Base-by-base conservation (phyloP, 2,113 vertebrate species). In the Anoura caudifer region DNA sequence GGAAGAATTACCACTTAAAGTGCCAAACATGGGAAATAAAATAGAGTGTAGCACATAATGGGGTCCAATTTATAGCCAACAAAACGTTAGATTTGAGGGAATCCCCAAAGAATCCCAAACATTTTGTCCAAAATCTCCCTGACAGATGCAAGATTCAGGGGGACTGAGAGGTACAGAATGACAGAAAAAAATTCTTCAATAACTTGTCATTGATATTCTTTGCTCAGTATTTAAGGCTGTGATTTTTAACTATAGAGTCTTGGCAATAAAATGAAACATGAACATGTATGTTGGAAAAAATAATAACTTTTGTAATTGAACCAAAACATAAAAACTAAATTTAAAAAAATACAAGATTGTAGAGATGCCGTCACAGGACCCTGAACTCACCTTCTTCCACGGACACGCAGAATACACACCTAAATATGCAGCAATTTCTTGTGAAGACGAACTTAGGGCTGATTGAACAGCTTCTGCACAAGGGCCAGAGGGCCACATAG, bases 41-140 rank as follows among this genome's bases (percentile, higher is more conserved):
- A 80, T 7, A 83, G 89, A 96, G 70, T 87, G 87, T 97, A 96
- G 43, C 85, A 67, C 83, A 95, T 97, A 97, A 89, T 82, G 95
- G n/a, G 54, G 93, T 36, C 69, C 38, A 95, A 93, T 88, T 94
- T 88, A 83, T 41, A 7, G 96, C 95, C 95, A 96, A 94, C 82
- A 97, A 84, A 91, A 89, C 94, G 54, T 88, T 88, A 83, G 82
- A 65, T 95, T 91, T 88, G 47, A 97, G 94, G 85, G 91, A 95
- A 96, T 96, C 91, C 97, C 94, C 76, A 75, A 93, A 95, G 90
- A 73, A 45, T 43, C 94, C 50, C 79, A 83, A 73, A 20, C 6
- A 47, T 33, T 77, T 84, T 88, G 43, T 76, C 72, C 84, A 95
- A 94, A 97, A 77, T 73, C 41, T 59, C 43, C 77, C 36, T 96